Conservation (phyloP, 2,113 vertebrate species). For the Ellobius talpinus region DNA sequence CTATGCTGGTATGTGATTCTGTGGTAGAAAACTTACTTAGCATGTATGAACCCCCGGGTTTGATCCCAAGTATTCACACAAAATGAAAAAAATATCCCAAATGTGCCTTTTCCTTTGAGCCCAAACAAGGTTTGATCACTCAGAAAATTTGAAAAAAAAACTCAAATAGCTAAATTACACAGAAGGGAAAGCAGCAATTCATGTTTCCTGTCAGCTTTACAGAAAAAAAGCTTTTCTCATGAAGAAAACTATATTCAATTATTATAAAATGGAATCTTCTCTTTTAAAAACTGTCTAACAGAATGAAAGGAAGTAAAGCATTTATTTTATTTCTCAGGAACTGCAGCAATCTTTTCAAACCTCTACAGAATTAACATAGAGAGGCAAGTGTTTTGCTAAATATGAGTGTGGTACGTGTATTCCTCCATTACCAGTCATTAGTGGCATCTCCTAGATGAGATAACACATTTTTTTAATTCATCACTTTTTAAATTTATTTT, state of each 20-base stretch:
- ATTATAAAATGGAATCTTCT: slow-evolving; percentile 60
- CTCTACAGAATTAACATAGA: background rate
- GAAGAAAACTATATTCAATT: slow-evolving; percentile 64
- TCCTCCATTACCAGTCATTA: background rate
- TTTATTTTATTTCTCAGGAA: slow-evolving; percentile 38
- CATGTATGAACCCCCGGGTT: background rate
- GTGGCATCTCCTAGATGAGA: background rate
- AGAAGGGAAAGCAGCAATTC: slow-evolving; percentile 63
- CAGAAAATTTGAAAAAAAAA: slow-evolving; percentile 63
- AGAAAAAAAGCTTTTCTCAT: slow-evolving; percentile 55
- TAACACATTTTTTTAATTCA: slow-evolving; percentile 1
- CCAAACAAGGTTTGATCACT: slow-evolving; percentile 66
- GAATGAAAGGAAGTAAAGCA: slow-evolving; percentile 61
- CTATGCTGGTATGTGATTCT: background rate
- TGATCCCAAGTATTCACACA: background rate
- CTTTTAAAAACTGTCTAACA: slow-evolving; percentile 23
- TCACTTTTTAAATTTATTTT: too few relatives aligned
- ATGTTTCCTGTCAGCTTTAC: slow-evolving; percentile 59
- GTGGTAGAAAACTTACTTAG: background rate
- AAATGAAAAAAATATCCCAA: background rate
- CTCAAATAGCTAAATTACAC: slow-evolving; percentile 68
- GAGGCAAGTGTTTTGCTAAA: background rate
- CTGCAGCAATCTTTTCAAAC: slow-evolving; percentile 31
- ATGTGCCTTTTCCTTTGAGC: background rate
- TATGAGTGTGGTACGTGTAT: background rate